A percentile compares a stretch with the other conserved stretches of the same genome.
These are phyloP conservation scores for Paraplagusia blochii DNA, from an alignment of 2,113 vertebrate species.

Conservation along the genomic window DNA sequence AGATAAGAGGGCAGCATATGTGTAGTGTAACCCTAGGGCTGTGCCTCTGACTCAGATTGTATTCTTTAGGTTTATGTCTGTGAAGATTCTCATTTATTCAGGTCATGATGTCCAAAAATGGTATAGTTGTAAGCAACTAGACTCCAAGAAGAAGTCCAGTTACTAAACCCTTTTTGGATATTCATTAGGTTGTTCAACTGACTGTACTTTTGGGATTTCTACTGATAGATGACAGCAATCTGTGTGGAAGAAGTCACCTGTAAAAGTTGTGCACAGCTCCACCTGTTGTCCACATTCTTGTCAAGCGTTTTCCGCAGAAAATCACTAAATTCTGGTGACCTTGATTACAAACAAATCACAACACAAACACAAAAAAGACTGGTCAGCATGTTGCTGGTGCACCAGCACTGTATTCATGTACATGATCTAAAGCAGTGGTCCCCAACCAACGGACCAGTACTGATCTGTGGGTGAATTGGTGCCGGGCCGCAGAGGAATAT, in stretches of 20 bases:
- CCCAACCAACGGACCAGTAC: too few relatives aligned
- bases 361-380: constrained; percentile 21
- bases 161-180: too few relatives aligned
- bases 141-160: too few relatives aligned
- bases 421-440: too few relatives aligned
- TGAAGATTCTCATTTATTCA: too few relatives aligned
- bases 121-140: too few relatives aligned
- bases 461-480: too few relatives aligned
- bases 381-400: not conserved
- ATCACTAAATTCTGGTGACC: constrained; percentile 94
- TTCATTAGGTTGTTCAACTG: not conserved
- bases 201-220: not conserved
- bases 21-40: not conserved
- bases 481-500: too few relatives aligned
- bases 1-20: not conserved
- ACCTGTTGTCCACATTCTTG: constrained; percentile 95
- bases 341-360: constrained; percentile 54
- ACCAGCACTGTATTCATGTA: not conserved
- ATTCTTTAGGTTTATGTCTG: too few relatives aligned
- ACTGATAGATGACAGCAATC: not conserved
- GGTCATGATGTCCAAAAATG: too few relatives aligned
- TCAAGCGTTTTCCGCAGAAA: constrained; percentile 93
- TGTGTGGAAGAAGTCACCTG: constrained; percentile 76
- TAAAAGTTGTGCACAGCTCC: constrained; percentile 83
- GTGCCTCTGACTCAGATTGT: too few relatives aligned